Conservation (phyloP, 2,113 vertebrate genomes). For the Perca fluviatilis region DNA sequence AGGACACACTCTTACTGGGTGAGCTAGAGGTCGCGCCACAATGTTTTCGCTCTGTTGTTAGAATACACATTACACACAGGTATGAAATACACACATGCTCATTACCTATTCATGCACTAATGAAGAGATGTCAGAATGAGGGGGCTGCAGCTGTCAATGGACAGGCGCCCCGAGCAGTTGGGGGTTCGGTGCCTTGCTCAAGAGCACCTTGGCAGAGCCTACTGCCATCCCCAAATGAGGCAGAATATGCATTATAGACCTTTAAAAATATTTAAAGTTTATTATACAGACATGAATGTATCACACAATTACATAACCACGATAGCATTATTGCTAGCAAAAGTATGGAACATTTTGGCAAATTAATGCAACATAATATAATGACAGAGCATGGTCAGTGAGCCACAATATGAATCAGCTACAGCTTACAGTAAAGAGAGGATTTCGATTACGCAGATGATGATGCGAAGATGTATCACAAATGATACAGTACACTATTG, state of each 20-base stretch:
- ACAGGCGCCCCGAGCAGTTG: too few relatives aligned
- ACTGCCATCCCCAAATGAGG: background rate
- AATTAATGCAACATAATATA: background rate
- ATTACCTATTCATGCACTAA: too few relatives aligned
- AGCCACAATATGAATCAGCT: conserved; percentile 7
- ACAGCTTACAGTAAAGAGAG: background rate
- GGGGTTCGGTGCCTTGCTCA: too few relatives aligned
- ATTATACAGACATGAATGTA: too few relatives aligned
- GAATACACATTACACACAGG: too few relatives aligned
- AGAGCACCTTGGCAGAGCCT: too few relatives aligned
- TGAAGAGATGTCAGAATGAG: too few relatives aligned
- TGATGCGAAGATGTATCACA: background rate
- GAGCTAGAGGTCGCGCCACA: too few relatives aligned
- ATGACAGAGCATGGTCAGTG: background rate
- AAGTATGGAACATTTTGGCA: background rate
- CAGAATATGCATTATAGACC: background rate
- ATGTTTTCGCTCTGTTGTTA: too few relatives aligned
- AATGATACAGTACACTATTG: background rate
- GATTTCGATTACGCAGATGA: background rate
- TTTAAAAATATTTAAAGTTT: background rate
- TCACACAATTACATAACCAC: background rate
- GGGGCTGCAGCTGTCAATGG: too few relatives aligned
- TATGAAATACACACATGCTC: too few relatives aligned
- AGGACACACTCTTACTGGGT: too few relatives aligned
- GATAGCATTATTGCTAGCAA: background rate